These are phyloP conservation scores for Sarcophaga variegata DNA, from an alignment of 2,888 invertebrate genomes.

Conservation along the genomic window DNA sequence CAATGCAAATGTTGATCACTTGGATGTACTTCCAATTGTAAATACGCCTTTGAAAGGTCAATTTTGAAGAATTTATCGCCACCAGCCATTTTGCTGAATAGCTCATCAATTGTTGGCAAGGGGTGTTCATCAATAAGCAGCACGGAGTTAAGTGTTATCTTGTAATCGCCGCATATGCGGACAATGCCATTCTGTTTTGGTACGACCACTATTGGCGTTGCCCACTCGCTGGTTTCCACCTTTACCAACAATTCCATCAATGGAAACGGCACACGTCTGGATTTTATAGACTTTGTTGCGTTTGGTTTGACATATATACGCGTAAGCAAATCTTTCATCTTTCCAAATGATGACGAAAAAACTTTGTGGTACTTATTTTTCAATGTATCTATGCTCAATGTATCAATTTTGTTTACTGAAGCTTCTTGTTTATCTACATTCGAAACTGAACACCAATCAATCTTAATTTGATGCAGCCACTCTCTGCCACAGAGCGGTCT, in stretches of 20 bases:
- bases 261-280: not conserved
- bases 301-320: slow-evolving; percentile 21
- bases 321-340: slow-evolving; percentile 17
- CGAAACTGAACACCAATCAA: too few relatives aligned
- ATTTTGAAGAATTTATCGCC: slow-evolving; percentile 70
- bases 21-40: slow-evolving; percentile 74
- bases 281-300: not conserved
- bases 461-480: too few relatives aligned
- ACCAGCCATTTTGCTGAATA: not conserved
- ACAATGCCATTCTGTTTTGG: slow-evolving; percentile 71
- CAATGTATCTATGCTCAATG: slow-evolving; percentile 15
- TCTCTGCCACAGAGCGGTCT: too few relatives aligned
- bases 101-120: slow-evolving; percentile 60
- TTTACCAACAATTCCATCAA: slow-evolving; percentile 8
- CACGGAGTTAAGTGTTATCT: slow-evolving; percentile 71
- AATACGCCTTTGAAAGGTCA: slow-evolving; percentile 75
- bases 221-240: not conserved
- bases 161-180: slow-evolving; percentile 70
- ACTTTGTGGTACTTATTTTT: slow-evolving; percentile 9
- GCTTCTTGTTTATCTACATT: not conserved
- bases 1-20: too few relatives aligned
- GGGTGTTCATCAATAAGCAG: slow-evolving; percentile 72
- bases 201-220: slow-evolving; percentile 75
- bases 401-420: slow-evolving; percentile 18
- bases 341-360: slow-evolving; percentile 16